A percentile compares a stretch with the other conserved stretches of the same genome.
phyloP scores from a whole-genome alignment of 2,888 invertebrate genomes.

The Hermaeophaga mercurialis region DNA sequence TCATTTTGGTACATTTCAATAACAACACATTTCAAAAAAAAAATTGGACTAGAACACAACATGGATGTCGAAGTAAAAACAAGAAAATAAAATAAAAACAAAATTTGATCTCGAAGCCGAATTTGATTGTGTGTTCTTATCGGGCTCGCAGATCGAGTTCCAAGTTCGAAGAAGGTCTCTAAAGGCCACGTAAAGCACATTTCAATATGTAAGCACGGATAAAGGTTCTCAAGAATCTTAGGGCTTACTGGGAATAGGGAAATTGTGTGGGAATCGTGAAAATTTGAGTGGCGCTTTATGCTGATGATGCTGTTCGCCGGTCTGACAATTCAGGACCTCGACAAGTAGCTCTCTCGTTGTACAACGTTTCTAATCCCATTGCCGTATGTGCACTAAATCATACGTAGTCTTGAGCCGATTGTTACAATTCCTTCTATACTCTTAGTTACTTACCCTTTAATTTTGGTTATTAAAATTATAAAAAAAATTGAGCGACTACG shows the following conservation, averaged over 20 bases:
- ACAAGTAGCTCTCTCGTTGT: constrained; percentile 9
- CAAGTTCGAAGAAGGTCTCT: not conserved
- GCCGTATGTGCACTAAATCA: not conserved
- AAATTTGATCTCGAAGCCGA: not conserved
- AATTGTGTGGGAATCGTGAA: constrained; percentile 17
- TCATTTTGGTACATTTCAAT: too few relatives aligned
- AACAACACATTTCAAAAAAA: too few relatives aligned
- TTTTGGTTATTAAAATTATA: too few relatives aligned
- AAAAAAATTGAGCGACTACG: too few relatives aligned
- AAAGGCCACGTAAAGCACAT: constrained; percentile 14
- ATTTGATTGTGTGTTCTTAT: constrained; percentile 15
- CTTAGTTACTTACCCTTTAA: too few relatives aligned
- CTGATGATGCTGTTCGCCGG: constrained; percentile 8
- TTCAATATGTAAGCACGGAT: constrained; percentile 15
- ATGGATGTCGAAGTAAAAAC: not conserved
- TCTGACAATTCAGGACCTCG: not conserved
- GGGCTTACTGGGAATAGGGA: constrained; percentile 7
- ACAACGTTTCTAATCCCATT: not conserved
- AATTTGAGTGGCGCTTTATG: constrained; percentile 16
- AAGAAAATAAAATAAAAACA: not conserved
- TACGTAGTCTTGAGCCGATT: not conserved
- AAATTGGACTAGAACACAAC: too few relatives aligned
- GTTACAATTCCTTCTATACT: too few relatives aligned
- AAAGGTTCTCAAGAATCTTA: constrained; percentile 3
- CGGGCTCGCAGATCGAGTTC: not conserved